These are phyloP conservation scores for Leucopternis melanops DNA, from an alignment of 2,113 vertebrate genomes.

Conservation along the genomic window DNA sequence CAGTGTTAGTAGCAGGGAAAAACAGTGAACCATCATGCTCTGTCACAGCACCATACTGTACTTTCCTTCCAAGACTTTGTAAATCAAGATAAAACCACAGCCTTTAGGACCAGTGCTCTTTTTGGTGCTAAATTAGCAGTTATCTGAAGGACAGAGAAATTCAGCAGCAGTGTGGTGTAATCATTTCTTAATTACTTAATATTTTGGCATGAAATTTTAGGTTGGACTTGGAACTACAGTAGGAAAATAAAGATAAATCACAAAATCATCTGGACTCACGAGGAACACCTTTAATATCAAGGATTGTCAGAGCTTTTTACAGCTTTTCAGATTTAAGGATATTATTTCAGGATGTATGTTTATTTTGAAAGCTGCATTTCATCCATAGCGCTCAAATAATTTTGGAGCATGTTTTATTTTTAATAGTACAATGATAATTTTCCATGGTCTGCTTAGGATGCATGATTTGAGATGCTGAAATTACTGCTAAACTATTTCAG, in stretches of 20 bases:
- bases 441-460: not conserved
- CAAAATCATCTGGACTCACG: not conserved
- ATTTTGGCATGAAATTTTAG: constrained; percentile 8
- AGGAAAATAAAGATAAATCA: constrained; percentile 16
- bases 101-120: not conserved
- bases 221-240: not conserved
- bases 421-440: constrained; percentile 22
- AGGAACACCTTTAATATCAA: not conserved
- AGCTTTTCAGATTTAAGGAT: not conserved
- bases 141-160: not conserved
- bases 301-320: not conserved
- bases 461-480: not conserved
- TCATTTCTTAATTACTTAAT: constrained; percentile 13
- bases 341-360: not conserved
- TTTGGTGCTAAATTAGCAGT: not conserved
- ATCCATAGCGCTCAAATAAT: not conserved
- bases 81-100: not conserved
- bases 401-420: constrained; percentile 5
- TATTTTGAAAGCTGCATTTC: constrained; percentile 10
- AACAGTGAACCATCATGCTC: fast-evolving
- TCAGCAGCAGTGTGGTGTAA: not conserved
- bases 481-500: not conserved
- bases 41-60: not conserved
- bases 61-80: not conserved
- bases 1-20: not conserved